phyloP scores from a whole-genome alignment of 2,797 vertebrate genomes.

The Lacerta bilineata region DNA sequence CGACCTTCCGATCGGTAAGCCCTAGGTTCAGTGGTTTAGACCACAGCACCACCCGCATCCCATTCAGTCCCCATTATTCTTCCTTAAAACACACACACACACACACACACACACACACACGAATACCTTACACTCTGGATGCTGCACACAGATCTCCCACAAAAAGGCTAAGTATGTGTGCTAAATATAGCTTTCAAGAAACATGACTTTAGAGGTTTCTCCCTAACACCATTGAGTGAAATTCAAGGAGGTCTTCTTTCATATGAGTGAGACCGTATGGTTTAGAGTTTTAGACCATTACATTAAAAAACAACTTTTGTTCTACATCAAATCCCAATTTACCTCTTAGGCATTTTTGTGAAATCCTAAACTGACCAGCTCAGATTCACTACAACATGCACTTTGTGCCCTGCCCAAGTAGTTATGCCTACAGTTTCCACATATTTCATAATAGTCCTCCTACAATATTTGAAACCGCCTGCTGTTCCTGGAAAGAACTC shows the following conservation, averaged over 20 bases:
- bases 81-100: background rate
- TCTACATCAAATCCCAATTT: constrained; percentile 52
- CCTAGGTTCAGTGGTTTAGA: too few species aligned
- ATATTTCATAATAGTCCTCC: constrained; percentile 26
- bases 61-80: background rate
- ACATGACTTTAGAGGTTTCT: constrained; percentile 39
- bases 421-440: background rate
- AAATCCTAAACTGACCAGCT: constrained; percentile 59
- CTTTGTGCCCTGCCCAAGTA: background rate
- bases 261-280: constrained; percentile 37
- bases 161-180: background rate
- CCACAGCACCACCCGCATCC: too few species aligned
- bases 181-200: constrained; percentile 57
- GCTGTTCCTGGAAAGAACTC: constrained; percentile 61
- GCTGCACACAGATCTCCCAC: constrained; percentile 51
- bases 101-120: background rate
- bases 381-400: constrained; percentile 37
- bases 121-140: constrained; percentile 51
- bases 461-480: constrained; percentile 44
- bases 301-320: constrained; percentile 19
- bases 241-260: constrained; percentile 53
- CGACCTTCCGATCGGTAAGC: too few species aligned
- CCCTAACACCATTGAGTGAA: constrained; percentile 36
- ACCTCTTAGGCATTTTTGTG: constrained; percentile 44
- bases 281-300: constrained; percentile 8